Evolutionary conservation across 2,888 invertebrate genomes (phyloP).

Genomic region (Watsonalla cultraria): DNA sequence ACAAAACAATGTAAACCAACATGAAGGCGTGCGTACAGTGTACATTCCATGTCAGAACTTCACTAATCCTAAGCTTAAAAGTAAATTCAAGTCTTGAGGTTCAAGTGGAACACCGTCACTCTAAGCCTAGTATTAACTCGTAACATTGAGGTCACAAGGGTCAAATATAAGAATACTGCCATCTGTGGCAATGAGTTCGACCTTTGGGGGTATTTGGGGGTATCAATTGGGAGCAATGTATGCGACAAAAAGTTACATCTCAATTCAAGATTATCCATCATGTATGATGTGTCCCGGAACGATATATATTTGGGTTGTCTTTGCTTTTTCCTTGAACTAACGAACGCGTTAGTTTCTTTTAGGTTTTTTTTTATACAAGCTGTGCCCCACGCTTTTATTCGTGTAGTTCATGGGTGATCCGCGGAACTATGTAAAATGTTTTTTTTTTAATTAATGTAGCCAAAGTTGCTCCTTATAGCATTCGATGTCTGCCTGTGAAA

Average conservation of each 20-base stretch:
- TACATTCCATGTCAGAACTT: too few species aligned
- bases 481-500: too few species aligned
- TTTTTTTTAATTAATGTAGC: too few species aligned
- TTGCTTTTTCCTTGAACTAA: too few species aligned
- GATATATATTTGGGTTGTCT: neutral
- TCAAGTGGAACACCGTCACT: neutral
- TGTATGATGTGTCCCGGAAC: neutral
- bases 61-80: neutral
- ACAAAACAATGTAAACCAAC: too few species aligned
- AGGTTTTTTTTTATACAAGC: too few species aligned
- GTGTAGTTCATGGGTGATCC: too few species aligned
- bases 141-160: constrained; percentile 22
- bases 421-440: too few species aligned
- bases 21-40: too few species aligned
- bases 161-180: constrained; percentile 33
- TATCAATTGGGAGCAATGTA: constrained; percentile 18
- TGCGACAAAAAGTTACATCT: constrained; percentile 21
- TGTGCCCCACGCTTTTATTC: too few species aligned
- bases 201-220: constrained; percentile 16
- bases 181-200: constrained; percentile 31
- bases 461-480: too few species aligned
- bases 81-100: neutral
- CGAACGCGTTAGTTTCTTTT: too few species aligned
- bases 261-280: neutral
- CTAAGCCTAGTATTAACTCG: constrained; percentile 13